A percentile compares a stretch with the other conserved stretches of the same genome.
phyloP scores from a whole-genome alignment of 2,113 vertebrate species.

The Sinocyclocheilus grahami region DNA sequence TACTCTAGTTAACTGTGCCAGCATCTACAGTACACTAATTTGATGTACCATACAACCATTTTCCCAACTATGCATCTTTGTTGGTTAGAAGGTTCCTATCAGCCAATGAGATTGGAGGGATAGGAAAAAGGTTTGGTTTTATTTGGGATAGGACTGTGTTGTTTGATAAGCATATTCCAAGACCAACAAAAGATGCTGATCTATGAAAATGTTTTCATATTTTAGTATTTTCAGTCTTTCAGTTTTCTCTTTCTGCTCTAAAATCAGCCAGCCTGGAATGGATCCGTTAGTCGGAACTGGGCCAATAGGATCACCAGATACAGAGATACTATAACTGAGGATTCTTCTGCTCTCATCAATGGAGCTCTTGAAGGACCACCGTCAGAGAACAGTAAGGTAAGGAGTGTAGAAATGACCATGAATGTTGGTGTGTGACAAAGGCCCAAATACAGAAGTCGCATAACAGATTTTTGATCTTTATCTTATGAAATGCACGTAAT shows the following conservation, averaged over 20 bases:
- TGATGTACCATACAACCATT: not conserved
- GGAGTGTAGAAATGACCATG: not conserved
- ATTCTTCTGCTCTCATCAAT: constrained; percentile 77
- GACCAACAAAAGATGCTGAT: not conserved
- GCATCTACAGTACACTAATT: not conserved
- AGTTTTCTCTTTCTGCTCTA: not conserved
- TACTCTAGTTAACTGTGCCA: not conserved
- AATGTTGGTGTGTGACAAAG: not conserved
- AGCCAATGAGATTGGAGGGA: no score
- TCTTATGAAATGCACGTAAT: not conserved
- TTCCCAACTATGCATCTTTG: not conserved
- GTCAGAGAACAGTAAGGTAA: constrained; percentile 78
- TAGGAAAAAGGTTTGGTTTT: no score
- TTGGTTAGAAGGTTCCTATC: not conserved
- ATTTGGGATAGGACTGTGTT: no score
- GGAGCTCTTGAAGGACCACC: constrained; percentile 80
- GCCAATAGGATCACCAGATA: constrained; percentile 82
- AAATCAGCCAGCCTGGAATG: constrained; percentile 82
- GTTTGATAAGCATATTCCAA: no score
- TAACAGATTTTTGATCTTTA: not conserved
- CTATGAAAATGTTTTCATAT: not conserved
- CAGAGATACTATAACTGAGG: constrained; percentile 77
- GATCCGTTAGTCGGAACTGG: constrained; percentile 83
- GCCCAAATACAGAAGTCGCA: not conserved
- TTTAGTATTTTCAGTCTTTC: no score